Conservation (phyloP, 2,797 vertebrate genomes). For the Brachymystax lenok region DNA sequence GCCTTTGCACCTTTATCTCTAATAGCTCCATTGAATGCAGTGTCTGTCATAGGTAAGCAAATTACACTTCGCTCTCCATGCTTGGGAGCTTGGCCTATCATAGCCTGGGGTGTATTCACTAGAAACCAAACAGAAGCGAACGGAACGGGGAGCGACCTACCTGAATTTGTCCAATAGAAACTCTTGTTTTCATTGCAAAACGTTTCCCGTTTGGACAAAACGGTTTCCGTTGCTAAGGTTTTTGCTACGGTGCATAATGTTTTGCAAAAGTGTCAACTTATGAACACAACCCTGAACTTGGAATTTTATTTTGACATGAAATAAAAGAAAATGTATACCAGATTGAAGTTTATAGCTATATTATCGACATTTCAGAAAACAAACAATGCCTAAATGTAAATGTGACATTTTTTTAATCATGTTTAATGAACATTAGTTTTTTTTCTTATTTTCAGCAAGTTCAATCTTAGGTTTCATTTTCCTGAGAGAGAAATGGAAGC, state of each 20-base stretch:
- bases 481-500: conserved; percentile 91
- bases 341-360: background rate
- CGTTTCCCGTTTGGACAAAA: no score
- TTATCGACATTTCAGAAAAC: background rate
- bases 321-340: background rate
- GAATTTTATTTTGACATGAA: background rate
- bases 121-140: no score
- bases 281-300: background rate
- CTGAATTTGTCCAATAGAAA: no score
- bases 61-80: background rate
- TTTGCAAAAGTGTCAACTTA: no score
- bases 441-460: conserved; percentile 78
- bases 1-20: conserved; percentile 91
- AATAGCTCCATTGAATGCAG: conserved; percentile 88
- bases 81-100: background rate
- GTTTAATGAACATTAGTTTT: background rate
- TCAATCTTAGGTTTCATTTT: conserved; percentile 95
- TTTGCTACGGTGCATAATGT: no score
- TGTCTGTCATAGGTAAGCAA: conserved; percentile 87
- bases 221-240: no score
- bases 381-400: background rate
- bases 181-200: no score
- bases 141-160: no score
- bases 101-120: background rate
- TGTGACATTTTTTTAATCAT: background rate